phyloP scores from a whole-genome alignment of 2,888 invertebrate species.

The Pseudococcus longispinus region DNA sequence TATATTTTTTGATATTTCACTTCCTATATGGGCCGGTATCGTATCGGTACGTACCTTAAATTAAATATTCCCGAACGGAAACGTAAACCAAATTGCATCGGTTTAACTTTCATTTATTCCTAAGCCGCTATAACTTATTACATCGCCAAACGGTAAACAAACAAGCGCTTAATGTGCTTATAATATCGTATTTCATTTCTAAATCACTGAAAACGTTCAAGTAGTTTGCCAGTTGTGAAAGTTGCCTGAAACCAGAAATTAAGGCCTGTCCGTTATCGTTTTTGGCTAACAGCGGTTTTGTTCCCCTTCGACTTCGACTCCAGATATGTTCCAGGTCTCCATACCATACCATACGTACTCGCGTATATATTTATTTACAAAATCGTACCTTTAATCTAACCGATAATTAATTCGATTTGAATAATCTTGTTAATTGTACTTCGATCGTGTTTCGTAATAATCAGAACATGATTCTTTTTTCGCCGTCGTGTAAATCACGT shows the following conservation, averaged over 20 bases:
- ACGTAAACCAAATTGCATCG: constrained; percentile 1
- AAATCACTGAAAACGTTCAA: constrained; percentile 24
- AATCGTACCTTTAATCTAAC: constrained; percentile 8
- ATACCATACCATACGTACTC: background rate
- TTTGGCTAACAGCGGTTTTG: constrained; percentile 7
- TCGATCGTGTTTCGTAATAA: constrained; percentile 7
- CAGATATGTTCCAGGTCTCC: background rate
- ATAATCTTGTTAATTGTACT: constrained; percentile 22
- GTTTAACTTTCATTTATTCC: constrained; percentile 13
- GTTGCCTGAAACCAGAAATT: constrained; percentile 13
- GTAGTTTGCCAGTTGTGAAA: constrained; percentile 25
- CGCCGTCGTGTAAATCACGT: background rate
- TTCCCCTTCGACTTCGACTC: background rate
- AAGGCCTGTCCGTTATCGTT: constrained; percentile 12
- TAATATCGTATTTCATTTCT: constrained; percentile 23
- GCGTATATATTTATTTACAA: background rate
- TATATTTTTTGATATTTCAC: constrained; percentile 9
- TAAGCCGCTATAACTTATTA: constrained; percentile 3
- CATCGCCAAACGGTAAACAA: constrained; percentile 3
- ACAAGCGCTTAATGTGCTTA: constrained; percentile 4
- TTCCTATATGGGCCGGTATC: background rate
- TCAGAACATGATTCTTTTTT: background rate
- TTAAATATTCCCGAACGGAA: background rate
- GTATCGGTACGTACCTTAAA: background rate
- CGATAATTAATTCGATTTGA: background rate